Conservation (phyloP, 1,140 invertebrate species). For the Pseudomyrmex sp. region DNA sequence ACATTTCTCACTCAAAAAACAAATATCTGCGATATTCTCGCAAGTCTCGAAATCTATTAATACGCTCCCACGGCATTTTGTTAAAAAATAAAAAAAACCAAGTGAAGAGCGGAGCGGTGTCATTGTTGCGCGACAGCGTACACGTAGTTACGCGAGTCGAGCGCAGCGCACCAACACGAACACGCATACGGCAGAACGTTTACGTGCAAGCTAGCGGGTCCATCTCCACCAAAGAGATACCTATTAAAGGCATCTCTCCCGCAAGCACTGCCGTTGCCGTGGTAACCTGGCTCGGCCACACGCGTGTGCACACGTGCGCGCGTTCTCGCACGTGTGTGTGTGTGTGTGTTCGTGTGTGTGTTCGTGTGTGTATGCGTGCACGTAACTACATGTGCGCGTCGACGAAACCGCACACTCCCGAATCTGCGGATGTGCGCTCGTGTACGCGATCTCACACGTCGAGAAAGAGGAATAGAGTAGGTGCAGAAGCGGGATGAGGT, state of each 20-base stretch:
- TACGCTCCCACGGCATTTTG: neutral
- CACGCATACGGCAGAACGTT: slow-evolving; percentile 39
- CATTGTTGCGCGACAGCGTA: slow-evolving; percentile 33
- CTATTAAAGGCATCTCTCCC: slow-evolving; percentile 83
- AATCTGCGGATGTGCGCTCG: slow-evolving; percentile 37
- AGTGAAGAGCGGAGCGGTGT: slow-evolving; percentile 12
- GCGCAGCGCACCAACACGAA: slow-evolving; percentile 7
- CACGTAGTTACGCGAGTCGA: slow-evolving; percentile 35
- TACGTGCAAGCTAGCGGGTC: slow-evolving; percentile 60
- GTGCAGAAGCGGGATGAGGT: slow-evolving; percentile 31
- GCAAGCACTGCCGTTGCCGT: slow-evolving; percentile 80
- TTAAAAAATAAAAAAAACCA: neutral
- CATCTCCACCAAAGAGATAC: slow-evolving; percentile 78
- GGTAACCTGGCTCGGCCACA: slow-evolving; percentile 77
- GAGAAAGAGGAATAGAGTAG: slow-evolving; percentile 46
- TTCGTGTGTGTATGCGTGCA: slow-evolving; percentile 11
- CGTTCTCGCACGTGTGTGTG: slow-evolving; percentile 51
- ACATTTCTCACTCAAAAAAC: no score
- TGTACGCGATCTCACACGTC: slow-evolving; percentile 64
- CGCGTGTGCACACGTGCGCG: slow-evolving; percentile 54
- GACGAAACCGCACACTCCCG: slow-evolving; percentile 49
- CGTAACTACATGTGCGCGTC: slow-evolving; percentile 15
- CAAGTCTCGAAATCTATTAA: neutral
- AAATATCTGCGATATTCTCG: no score
- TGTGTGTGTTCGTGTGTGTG: neutral